These are phyloP conservation scores for Hetaerina titia DNA, from an alignment of 2,888 invertebrate genomes.

Conservation along the genomic window DNA sequence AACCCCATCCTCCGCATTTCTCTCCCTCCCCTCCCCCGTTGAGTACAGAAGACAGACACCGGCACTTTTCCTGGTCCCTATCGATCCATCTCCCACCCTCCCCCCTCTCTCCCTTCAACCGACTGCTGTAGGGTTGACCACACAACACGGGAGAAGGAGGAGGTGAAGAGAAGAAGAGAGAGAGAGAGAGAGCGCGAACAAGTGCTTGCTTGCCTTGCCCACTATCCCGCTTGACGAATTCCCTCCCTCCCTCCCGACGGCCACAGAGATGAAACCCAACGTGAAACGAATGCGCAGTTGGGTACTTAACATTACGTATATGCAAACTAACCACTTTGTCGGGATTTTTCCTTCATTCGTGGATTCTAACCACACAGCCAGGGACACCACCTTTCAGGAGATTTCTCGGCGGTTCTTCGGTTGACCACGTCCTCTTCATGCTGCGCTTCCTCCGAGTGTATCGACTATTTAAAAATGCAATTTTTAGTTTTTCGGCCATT, in stretches of 20 bases:
- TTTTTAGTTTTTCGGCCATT: not conserved
- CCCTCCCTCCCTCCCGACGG: not conserved
- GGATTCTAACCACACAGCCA: not conserved
- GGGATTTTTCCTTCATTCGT: not conserved
- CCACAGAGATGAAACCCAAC: not conserved
- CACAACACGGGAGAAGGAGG: not conserved
- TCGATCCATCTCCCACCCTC: constrained; percentile 9
- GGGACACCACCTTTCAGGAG: not conserved
- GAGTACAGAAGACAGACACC: constrained; percentile 19
- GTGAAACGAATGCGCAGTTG: constrained; percentile 15
- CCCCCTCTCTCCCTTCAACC: constrained; percentile 2
- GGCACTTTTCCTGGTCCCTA: constrained; percentile 30
- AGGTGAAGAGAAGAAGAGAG: not conserved
- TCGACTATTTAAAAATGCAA: not conserved
- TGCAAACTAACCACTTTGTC: constrained; percentile 18
- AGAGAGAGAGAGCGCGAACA: not conserved
- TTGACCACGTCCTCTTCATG: not conserved
- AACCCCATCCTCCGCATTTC: not conserved
- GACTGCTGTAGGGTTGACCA: constrained; percentile 48
- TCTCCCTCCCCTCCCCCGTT: not conserved
- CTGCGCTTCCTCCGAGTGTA: not conserved
- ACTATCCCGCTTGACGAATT: not conserved
- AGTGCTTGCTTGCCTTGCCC: constrained; percentile 23
- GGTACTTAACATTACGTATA: not conserved
- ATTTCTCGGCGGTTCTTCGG: not conserved